Conservation (phyloP, 2,113 vertebrate species). For the Phyllopteryx taeniolatus region DNA sequence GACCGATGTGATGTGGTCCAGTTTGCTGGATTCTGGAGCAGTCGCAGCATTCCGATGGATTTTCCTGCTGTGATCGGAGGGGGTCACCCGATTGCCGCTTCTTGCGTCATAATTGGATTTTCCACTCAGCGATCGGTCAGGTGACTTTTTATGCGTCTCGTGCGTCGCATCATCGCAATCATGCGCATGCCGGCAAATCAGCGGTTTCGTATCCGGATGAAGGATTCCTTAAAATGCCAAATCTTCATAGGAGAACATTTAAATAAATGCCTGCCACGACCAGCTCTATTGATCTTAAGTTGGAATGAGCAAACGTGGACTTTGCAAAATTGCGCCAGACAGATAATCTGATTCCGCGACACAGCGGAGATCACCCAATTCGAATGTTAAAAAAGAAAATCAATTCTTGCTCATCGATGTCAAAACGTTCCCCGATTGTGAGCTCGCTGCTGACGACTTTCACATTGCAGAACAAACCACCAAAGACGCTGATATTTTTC, state of each 20-base stretch:
- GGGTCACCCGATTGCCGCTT: constrained; percentile 24
- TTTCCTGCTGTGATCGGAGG: not conserved
- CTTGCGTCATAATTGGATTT: constrained; percentile 52
- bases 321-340: not conserved
- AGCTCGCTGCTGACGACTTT: not conserved
- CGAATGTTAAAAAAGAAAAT: not conserved
- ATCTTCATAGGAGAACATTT: not conserved
- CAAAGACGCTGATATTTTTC: constrained; percentile 53
- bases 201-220: not conserved
- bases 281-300: not conserved
- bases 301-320: constrained; percentile 1
- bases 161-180: constrained; percentile 12
- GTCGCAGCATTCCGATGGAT: not conserved
- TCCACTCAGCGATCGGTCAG: constrained; percentile 46
- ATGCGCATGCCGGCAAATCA: constrained; percentile 6
- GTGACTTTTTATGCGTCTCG: constrained; percentile 38
- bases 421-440: not conserved
- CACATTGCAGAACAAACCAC: not conserved
- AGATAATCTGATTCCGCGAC: not conserved
- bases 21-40: not conserved
- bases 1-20: not conserved
- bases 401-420: not conserved
- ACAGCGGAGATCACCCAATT: no score
- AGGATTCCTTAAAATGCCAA: not conserved
- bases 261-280: not conserved